These are phyloP conservation scores for Leucosticte australis DNA, from an alignment of 2,113 vertebrate genomes.

Conservation along the genomic window DNA sequence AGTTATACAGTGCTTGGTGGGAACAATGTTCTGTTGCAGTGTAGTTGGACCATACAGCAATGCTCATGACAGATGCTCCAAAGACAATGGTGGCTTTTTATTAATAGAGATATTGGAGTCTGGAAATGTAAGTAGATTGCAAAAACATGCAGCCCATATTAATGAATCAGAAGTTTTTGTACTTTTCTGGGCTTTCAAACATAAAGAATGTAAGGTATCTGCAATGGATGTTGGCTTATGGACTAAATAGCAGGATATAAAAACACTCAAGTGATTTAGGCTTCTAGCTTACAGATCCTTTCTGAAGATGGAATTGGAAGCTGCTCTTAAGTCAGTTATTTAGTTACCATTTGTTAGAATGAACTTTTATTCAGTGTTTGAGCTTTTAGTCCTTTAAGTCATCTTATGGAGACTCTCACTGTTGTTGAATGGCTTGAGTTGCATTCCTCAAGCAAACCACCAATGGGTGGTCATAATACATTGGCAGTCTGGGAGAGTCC, in stretches of 20 bases:
- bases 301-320: neutral
- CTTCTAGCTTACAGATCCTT: neutral
- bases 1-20: neutral
- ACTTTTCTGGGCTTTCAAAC: neutral
- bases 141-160: neutral
- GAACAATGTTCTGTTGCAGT: neutral
- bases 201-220: neutral
- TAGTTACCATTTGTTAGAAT: neutral
- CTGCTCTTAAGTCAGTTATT: neutral
- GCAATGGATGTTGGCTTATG: neutral
- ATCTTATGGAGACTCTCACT: neutral
- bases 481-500: neutral
- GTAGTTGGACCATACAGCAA: neutral
- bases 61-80: neutral
- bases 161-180: neutral
- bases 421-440: neutral
- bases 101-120: neutral
- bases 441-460: neutral
- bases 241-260: neutral
- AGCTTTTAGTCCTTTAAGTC: neutral
- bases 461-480: neutral
- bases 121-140: neutral
- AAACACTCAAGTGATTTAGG: neutral
- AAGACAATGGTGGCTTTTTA: neutral
- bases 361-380: neutral